Conservation (phyloP, 2,888 invertebrate genomes). For the Tetragnatha montana region DNA sequence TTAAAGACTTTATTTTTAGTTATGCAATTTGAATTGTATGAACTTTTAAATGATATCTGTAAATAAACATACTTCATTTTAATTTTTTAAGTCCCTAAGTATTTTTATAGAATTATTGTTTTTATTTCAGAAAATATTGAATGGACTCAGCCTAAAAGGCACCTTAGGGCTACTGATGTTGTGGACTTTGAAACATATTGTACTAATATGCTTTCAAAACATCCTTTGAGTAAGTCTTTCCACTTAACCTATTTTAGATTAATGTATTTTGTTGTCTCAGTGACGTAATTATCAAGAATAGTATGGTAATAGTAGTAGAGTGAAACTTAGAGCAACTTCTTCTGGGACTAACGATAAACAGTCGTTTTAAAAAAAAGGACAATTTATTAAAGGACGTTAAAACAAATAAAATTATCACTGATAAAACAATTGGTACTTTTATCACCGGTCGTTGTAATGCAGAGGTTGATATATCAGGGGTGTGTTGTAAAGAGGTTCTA, state of each 20-base stretch:
- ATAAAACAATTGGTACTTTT: too few species aligned
- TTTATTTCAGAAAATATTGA: slow-evolving; percentile 44
- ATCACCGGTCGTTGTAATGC: too few species aligned
- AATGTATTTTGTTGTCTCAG: not conserved
- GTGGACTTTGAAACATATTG: slow-evolving; percentile 39
- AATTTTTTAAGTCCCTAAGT: not conserved
- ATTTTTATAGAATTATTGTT: not conserved
- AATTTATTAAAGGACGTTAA: too few species aligned
- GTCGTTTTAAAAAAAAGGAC: too few species aligned
- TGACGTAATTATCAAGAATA: not conserved
- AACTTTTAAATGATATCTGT: not conserved
- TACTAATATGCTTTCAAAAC: slow-evolving; percentile 33
- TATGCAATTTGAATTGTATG: not conserved
- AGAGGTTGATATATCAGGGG: too few species aligned
- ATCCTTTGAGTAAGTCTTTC: slow-evolving; percentile 25
- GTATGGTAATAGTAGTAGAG: too few species aligned
- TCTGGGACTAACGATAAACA: too few species aligned
- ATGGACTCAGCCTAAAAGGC: slow-evolving; percentile 57
- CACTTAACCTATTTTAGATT: not conserved
- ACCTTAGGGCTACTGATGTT: slow-evolving; percentile 16
- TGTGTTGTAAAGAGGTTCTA: too few species aligned
- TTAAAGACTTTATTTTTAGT: too few species aligned
- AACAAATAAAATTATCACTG: too few species aligned
- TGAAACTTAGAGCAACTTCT: too few species aligned
- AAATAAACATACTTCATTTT: not conserved